Evolutionary conservation across 2,888 invertebrate genomes (phyloP), one percentile per base, ranked within the genome.

Genomic region (Sialis lutaria): DNA sequence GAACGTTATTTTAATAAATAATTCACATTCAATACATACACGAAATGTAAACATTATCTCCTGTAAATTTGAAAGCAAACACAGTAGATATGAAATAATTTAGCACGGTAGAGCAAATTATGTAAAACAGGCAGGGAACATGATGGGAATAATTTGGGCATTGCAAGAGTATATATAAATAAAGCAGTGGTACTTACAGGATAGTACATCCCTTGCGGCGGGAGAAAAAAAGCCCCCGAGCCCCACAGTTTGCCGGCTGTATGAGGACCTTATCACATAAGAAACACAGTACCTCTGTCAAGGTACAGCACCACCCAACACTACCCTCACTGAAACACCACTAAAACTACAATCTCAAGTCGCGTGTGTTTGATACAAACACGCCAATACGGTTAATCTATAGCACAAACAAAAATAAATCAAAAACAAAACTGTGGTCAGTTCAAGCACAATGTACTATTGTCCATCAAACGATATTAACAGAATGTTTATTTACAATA

Each of bases 121-220:
- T 12, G 13, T 39, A 39, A 37, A 37, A 39, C n/a, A 39, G 13
- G 13, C 13, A 10, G 13, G 13, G 10, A 6, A 12, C 13, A 39
- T 39, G 10, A 12, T 39, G 10, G 13, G 39, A 39, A 10, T 12
- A 39, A 39, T 39, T 12, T 13, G 13, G 13, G 13, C 10, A 6
- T 10, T 39, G 12, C 13, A 13, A 39, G 12, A 39, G 39, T 13
- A 39, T 12, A 10, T 39, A 39, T 39, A 22, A 22, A 22, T 22
- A 22, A 22, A 22, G 22, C 12, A n/a, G 7, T 31, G 9, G 32
- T 44, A 83, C 87, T 87, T 77, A 89, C 88, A 82, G 88, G 89
- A 79, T 89, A 90, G 75, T 88, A 89, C 82, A 89, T 87, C 81
- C 89, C 89, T 83, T 88, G 89, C 74, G 86, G 86, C 81, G 88